Conservation (phyloP, 2,797 vertebrate genomes). For the Dendrocincla tyrannina region DNA sequence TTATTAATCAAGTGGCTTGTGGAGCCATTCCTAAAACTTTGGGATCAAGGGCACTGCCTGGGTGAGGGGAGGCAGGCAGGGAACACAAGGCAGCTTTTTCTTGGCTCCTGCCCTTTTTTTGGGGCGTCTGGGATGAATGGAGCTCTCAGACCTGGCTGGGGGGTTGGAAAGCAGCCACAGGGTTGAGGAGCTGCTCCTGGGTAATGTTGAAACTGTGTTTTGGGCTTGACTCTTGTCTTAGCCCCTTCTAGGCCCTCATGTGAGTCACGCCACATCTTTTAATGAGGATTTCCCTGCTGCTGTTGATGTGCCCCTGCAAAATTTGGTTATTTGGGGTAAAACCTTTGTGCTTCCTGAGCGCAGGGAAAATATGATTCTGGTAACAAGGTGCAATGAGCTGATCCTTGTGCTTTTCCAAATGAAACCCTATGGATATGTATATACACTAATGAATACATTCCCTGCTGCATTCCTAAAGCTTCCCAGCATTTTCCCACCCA, state of each 20-base stretch:
- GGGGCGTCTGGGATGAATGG: not conserved
- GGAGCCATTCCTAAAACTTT: conserved; percentile 58
- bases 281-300: not conserved
- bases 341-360: not conserved
- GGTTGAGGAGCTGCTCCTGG: not conserved
- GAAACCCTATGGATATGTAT: not conserved
- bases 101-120: not conserved
- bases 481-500: not conserved
- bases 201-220: not conserved
- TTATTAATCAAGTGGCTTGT: conserved; percentile 68
- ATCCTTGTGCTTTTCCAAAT: not conserved
- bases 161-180: not conserved
- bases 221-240: not conserved
- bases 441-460: not conserved
- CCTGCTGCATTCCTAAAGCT: not conserved
- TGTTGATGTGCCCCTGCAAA: not conserved
- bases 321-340: not conserved
- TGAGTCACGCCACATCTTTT: not conserved
- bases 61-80: conserved; percentile 6
- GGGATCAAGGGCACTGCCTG: conserved; percentile 10
- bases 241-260: not conserved
- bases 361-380: not conserved
- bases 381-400: not conserved
- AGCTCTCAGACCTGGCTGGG: not conserved
- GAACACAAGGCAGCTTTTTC: not conserved